These are phyloP conservation scores for Myzus persicae DNA, from an alignment of 1,140 invertebrate genomes.

Conservation along the genomic window DNA sequence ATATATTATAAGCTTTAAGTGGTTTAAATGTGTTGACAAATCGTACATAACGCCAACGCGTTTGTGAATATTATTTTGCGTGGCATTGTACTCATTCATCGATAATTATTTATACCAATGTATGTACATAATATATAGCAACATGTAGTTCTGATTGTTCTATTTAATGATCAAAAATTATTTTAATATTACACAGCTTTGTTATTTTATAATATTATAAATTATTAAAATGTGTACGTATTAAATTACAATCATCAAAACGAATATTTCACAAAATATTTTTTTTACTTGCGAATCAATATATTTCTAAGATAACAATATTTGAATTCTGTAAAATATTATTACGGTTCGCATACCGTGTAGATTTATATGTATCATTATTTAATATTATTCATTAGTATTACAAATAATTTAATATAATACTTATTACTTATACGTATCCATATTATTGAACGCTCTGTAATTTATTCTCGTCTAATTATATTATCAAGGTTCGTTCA, in stretches of 20 bases:
- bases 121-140: not conserved
- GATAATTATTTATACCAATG: not conserved
- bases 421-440: not conserved
- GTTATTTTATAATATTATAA: not conserved
- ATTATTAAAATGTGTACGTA: not conserved
- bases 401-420: not conserved
- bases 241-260: not conserved
- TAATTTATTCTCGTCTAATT: not conserved
- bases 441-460: not conserved
- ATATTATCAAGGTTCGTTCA: constrained; percentile 10
- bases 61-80: not conserved
- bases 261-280: not conserved
- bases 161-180: not conserved
- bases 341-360: not conserved
- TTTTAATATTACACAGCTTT: not conserved
- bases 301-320: not conserved
- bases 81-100: not conserved
- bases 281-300: not conserved
- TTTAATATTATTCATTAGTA: not conserved
- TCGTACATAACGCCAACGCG: not conserved
- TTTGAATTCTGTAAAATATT: not conserved
- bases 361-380: too few species aligned
- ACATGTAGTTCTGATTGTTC: too few species aligned
- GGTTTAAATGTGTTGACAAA: not conserved
- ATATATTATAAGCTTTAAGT: not conserved